A percentile compares a stretch with the other conserved stretches of the same genome.
phyloP scores from a whole-genome alignment of 1,140 invertebrate genomes.

The Meloidogyne exigua region DNA sequence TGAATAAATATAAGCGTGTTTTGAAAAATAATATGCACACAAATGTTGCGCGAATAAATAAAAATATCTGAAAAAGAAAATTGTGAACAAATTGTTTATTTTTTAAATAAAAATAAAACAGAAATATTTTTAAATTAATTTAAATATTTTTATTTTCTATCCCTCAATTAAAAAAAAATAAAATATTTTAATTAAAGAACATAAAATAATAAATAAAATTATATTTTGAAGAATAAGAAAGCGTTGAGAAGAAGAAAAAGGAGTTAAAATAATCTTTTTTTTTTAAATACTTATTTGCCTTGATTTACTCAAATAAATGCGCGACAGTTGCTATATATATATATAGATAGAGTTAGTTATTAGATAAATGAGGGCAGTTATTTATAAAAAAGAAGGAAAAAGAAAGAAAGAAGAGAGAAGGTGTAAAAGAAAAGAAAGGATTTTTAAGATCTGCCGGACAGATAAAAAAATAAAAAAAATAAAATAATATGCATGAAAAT shows the following conservation, averaged over 20 bases:
- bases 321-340: not conserved
- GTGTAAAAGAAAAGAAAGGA: not conserved
- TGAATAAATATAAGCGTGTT: not conserved
- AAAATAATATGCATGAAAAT: not conserved
- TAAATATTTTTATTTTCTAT: too few relatives aligned
- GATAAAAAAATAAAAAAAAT: not conserved
- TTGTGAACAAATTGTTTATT: too few relatives aligned
- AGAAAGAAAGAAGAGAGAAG: not conserved
- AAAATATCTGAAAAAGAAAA: too few relatives aligned
- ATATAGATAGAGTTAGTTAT: too few relatives aligned
- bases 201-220: not conserved
- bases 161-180: not conserved
- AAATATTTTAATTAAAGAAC: not conserved
- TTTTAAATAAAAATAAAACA: too few relatives aligned
- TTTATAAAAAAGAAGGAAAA: too few relatives aligned
- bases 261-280: not conserved
- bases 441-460: not conserved
- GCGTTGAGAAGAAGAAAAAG: not conserved
- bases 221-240: not conserved
- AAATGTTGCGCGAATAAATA: not conserved
- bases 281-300: not conserved
- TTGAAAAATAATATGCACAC: not conserved
- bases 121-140: too few relatives aligned
- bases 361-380: not conserved
- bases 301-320: slow-evolving; percentile 2